These are phyloP conservation scores for Uropsilus gracilis DNA, from an alignment of 2,113 vertebrate species.

Conservation along the genomic window DNA sequence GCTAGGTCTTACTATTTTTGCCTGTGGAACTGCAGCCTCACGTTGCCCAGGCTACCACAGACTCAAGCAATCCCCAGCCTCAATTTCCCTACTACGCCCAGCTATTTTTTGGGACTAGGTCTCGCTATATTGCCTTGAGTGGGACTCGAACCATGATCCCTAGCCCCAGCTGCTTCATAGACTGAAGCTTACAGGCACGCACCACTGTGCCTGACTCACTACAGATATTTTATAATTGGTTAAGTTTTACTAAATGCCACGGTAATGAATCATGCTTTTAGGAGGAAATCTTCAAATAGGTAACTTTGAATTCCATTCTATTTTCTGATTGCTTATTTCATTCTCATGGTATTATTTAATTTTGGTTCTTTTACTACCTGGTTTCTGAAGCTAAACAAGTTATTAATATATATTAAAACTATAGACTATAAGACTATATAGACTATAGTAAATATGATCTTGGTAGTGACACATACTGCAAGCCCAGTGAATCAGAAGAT, in stretches of 20 bases:
- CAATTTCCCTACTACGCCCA: too few relatives aligned
- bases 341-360: constrained; percentile 42
- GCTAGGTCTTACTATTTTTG: too few relatives aligned
- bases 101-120: too few relatives aligned
- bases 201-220: too few relatives aligned
- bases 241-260: constrained; percentile 67
- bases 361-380: constrained; percentile 25
- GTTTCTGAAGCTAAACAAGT: constrained; percentile 57
- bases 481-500: constrained; percentile 57
- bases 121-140: too few relatives aligned
- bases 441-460: constrained; percentile 37
- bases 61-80: too few relatives aligned
- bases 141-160: too few relatives aligned
- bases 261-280: constrained; percentile 51
- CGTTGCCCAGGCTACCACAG: too few relatives aligned
- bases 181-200: too few relatives aligned
- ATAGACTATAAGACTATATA: too few relatives aligned
- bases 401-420: constrained; percentile 50
- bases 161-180: too few relatives aligned
- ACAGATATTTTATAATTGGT: constrained; percentile 65
- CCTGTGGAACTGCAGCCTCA: too few relatives aligned
- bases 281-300: constrained; percentile 48
- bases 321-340: constrained; percentile 48
- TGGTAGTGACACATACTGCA: constrained; percentile 27
- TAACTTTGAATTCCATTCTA: constrained; percentile 48